Evolutionary conservation across 2,888 invertebrate genomes (phyloP), one percentile per base, ranked within the genome.

Genomic region (Buathra laborator): DNA sequence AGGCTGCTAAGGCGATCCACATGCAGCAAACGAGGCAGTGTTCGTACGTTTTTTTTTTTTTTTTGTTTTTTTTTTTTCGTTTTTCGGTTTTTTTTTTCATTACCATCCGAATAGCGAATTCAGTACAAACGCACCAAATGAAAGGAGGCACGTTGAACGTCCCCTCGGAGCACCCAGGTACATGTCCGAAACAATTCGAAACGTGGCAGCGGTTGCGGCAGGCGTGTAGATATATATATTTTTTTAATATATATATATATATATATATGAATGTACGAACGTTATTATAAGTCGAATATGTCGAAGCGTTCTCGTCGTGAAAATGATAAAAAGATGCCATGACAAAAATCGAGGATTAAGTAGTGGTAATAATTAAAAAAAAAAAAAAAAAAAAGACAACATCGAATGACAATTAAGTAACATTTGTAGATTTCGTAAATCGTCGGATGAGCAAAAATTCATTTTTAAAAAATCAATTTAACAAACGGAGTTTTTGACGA

Each of bases 1-100:
- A 93, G 93, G 93, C 93, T 94, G 94, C 94, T 93, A 94, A 94
- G 93, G 94, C 94, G 93, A 93, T 93, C 95, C 95, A 95, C 95
- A 95, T 95, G 95, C 95, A 95, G 95, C 95, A 94, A 94, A 94
- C 94, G 93, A 93, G 94, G 94, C 94, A 94, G 94, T 94, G 93
- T 94, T 94, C 92, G 93, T 92, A 93, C 92, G 90, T 92, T 89
- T 92, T 90, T 90, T 91, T 91, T 90, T 89, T 89, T 87, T 87
- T 86, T 87, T 85, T 85, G 66, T 72, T 74, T 71, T 86, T 87
- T 88, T 84, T 84, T 81, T 84, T 87, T 67, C 84, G 24, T 24
- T 24, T 24, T 24, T 24, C 24, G 24, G 24, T 24, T 24, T 70
- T 71, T 84, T 51, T 67, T 89, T 90, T 89, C 86, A 87, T 90